Evolutionary conservation across 2,113 vertebrate species (phyloP).

Genomic region (Buteo buteo): DNA sequence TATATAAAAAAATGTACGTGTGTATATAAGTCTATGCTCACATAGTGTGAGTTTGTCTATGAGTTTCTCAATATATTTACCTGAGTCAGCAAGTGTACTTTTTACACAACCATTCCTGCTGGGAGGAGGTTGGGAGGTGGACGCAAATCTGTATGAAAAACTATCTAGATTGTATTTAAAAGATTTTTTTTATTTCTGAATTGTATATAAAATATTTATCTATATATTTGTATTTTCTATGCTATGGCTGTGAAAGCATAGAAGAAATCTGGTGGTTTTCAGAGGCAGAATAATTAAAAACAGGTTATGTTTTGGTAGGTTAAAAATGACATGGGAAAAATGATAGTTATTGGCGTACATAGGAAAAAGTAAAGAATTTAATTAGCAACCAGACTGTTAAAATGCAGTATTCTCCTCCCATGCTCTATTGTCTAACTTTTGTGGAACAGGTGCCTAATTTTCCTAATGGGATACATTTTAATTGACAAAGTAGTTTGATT

Average conservation of each 20-base stretch:
- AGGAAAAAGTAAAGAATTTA: constrained; percentile 57
- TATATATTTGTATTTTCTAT: neutral
- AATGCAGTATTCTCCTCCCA: constrained; percentile 26
- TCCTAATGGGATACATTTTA: constrained; percentile 65
- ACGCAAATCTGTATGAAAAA: neutral
- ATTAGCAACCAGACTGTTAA: constrained; percentile 52
- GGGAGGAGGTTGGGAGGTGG: too few relatives aligned
- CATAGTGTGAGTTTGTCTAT: neutral
- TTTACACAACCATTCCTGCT: neutral
- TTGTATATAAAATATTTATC: neutral
- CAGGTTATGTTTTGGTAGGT: neutral
- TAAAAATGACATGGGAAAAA: constrained; percentile 47
- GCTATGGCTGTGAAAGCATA: neutral
- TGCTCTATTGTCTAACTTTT: constrained; percentile 52
- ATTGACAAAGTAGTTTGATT: constrained; percentile 59
- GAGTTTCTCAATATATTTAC: neutral
- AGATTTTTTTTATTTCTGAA: neutral
- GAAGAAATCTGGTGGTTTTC: neutral
- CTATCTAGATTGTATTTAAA: neutral
- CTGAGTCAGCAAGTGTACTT: neutral
- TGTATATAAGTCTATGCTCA: neutral
- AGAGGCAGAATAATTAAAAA: constrained; percentile 22
- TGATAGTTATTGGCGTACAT: constrained; percentile 23
- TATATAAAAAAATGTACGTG: neutral
- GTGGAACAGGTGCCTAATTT: constrained; percentile 67